These are phyloP conservation scores for Cantharis rufa DNA, from an alignment of 2,888 invertebrate genomes.

Conservation along the genomic window DNA sequence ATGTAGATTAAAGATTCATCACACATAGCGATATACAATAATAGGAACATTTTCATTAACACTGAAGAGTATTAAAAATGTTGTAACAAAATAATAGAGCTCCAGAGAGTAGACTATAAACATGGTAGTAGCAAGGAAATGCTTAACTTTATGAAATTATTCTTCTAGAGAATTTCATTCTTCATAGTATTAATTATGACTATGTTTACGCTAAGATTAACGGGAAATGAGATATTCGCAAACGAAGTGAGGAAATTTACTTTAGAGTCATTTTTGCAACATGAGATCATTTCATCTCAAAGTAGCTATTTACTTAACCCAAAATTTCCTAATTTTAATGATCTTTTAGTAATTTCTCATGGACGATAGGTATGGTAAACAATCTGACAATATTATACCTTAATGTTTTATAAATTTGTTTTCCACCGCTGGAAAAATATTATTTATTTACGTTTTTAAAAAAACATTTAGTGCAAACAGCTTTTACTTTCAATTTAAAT, in stretches of 20 bases:
- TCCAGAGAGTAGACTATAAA: not conserved
- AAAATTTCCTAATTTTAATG: not conserved
- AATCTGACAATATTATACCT: too few relatives aligned
- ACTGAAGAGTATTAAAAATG: not conserved
- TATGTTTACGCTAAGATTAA: not conserved
- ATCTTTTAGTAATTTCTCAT: too few relatives aligned
- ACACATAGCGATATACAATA: not conserved
- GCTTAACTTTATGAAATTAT: not conserved
- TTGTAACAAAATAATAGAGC: not conserved
- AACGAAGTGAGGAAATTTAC: not conserved
- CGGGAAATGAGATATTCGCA: not conserved
- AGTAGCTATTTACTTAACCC: not conserved
- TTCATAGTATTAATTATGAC: not conserved
- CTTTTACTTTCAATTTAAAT: too few relatives aligned
- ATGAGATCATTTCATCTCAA: not conserved
- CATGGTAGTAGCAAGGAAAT: not conserved
- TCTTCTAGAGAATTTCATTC: not conserved
- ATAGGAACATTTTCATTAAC: not conserved
- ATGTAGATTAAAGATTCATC: not conserved
- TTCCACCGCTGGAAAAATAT: too few relatives aligned
- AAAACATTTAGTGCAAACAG: too few relatives aligned
- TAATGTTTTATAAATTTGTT: too few relatives aligned
- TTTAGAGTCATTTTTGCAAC: not conserved
- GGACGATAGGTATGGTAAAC: too few relatives aligned
- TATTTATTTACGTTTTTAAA: too few relatives aligned